Percentiles rank a stretch among this genome's conserved stretches.
phyloP scores from a whole-genome alignment of 1,140 invertebrate genomes.

The Callitettix versicolor region DNA sequence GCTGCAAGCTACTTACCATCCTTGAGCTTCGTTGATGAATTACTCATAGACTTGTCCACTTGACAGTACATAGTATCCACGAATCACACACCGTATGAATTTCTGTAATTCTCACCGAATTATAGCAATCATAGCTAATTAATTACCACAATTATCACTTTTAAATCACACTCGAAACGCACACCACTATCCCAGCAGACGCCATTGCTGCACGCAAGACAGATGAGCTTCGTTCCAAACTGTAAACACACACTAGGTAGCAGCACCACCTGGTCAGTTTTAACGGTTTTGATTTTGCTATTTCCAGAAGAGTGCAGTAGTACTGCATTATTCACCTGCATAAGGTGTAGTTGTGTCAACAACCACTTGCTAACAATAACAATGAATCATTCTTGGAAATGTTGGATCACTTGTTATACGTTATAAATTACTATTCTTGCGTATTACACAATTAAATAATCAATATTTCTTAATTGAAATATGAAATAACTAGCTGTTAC shows the following conservation, averaged over 20 bases:
- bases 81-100: not conserved
- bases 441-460: not conserved
- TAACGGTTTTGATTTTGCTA: not conserved
- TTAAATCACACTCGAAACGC: not conserved
- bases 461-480: not conserved
- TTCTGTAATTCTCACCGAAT: constrained; percentile 11
- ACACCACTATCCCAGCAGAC: constrained; percentile 9
- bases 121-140: constrained; percentile 1
- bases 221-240: constrained; percentile 7
- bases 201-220: constrained; percentile 12
- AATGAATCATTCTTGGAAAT: not conserved
- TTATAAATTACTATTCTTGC: not conserved
- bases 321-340: not conserved
- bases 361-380: not conserved
- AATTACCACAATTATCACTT: constrained; percentile 4
- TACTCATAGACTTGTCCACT: constrained; percentile 23
- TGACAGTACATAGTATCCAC: constrained; percentile 23
- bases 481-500: too few species aligned
- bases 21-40: constrained; percentile 22
- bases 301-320: not conserved
- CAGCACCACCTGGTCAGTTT: not conserved
- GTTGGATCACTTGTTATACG: not conserved
- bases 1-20: constrained; percentile 21
- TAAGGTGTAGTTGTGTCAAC: not conserved
- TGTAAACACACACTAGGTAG: not conserved